Base-by-base conservation (phyloP, 1,140 invertebrate genomes). In the Calliphora vicina region DNA sequence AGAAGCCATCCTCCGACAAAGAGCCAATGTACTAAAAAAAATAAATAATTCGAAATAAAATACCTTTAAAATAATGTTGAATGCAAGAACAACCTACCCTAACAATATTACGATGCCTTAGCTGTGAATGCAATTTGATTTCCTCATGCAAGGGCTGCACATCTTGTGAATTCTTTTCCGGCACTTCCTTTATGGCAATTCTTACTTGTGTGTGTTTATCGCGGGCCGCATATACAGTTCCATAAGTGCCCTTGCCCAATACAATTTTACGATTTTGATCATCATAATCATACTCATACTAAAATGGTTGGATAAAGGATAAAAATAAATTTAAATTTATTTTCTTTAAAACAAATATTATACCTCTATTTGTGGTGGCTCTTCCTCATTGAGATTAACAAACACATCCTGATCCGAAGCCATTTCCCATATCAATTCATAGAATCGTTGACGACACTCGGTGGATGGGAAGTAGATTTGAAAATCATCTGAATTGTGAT, bases 121-220 rank as follows among this genome's bases (percentile, higher is more conserved):
- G 91, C 89, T 99, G 97, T 17, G 98, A 99, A 91, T 99, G 99
- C 26, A 99, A 93, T 88, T 98, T 95, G 85, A 99, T 99, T 92
- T 99, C 99, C 92, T 99, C 99, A 89, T 99, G 98, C 80, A 99
- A 91, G 0, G 98, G 98, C 91, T 99, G 99, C 0, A 99, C 98
- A 89, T 99, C 98, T 8, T 98, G 97, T 13, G 98, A 93, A 91
- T 98, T 98, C 91, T 96, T 96, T 90, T 99, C 98, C 0, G 97
- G 97, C 82, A 99, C 97, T 92, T 99, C 99, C 91, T 99, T 99
- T 1, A 99, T 96, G 1, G 99, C 99, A 86, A 99, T 99, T 83
- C 96, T 93, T 1, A 98, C 96, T 93, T 99, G 98, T 0, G 98
- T 99, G 87, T 96, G 97, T 42, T 97, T 92, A 92, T 99, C 98